Evolutionary conservation across 1,140 invertebrate species (phyloP), one percentile per base, ranked within the genome.

Genomic region (Brachionus manjavacas): DNA sequence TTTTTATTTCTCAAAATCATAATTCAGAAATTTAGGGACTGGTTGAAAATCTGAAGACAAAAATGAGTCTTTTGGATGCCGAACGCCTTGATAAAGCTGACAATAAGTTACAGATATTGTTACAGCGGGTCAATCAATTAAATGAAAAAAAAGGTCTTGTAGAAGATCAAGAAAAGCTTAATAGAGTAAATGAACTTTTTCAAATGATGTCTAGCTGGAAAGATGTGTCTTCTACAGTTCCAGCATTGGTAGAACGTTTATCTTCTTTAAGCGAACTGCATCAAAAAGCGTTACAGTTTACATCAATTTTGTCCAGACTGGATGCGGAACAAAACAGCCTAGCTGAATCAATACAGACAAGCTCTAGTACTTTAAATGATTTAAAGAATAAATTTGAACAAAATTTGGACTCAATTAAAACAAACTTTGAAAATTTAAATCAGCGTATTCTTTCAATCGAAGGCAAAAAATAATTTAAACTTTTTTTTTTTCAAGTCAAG

Each of bases 171-270:
- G 79, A 81, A 25, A 81, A 81, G 28, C 31, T 81, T 6, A 64
- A 23, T 14, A 41, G 79, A 35, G 79, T 81, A 1, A 81, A 81
- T 28, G 79, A 81, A 25, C 25, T 81, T 20, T 81, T 81, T 46
- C n/a, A 64, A 60, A 81, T 81, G 52, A 46, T 81, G 12, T 60
- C 52, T 14, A 81, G 64, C 20, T 81, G 79, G 79, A 60, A 81
- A 68, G 52, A 81, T 39, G 64, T 68, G 39, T 81, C 79, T 12
- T 25, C 79, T 4, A 14, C 49, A 43, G 79, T 81, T 14, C 79
- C 79, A 39, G 16, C 8, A 4, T 64, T 81, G 11, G 64, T 81
- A 4, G 79, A 81, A 68, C 8, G 41, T 4, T 43, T 81, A 16
- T 39, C 64, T 8, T 60, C 79, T 46, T 16, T 64, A 4, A 81